These are phyloP conservation scores for Rotaria sp. DNA, from an alignment of 2,888 invertebrate species.

Conservation along the genomic window DNA sequence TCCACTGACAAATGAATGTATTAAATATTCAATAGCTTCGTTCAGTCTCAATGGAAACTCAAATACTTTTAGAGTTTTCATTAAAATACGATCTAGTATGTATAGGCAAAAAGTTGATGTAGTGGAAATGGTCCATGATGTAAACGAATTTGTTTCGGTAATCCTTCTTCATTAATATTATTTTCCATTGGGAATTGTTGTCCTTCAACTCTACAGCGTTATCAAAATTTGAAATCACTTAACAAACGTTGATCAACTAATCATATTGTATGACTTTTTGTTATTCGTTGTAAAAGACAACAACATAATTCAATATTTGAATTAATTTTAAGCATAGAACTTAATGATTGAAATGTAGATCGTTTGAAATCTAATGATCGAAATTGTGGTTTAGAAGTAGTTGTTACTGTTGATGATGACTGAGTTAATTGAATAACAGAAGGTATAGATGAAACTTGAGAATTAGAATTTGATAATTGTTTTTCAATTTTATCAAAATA, in stretches of 20 bases:
- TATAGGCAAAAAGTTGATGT: no score
- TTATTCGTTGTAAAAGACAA: slow-evolving; percentile 93
- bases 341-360: slow-evolving; percentile 29
- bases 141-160: slow-evolving; percentile 84
- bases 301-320: slow-evolving; percentile 82
- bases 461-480: slow-evolving; percentile 41
- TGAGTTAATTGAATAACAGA: slow-evolving; percentile 63
- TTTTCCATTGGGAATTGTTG: slow-evolving; percentile 69
- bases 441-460: slow-evolving; percentile 41
- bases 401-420: slow-evolving; percentile 65
- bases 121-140: slow-evolving; percentile 46
- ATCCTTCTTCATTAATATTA: slow-evolving; percentile 70
- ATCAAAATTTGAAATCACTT: slow-evolving; percentile 27
- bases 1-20: no score
- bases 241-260: slow-evolving; percentile 68
- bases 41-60: no score
- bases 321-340: slow-evolving; percentile 33
- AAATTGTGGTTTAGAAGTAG: slow-evolving; percentile 31
- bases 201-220: slow-evolving; percentile 71
- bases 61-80: no score
- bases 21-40: no score
- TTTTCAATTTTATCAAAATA: slow-evolving; percentile 33
- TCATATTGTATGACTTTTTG: slow-evolving; percentile 87
- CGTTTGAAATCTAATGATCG: slow-evolving; percentile 37
- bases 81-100: no score